Conservation (phyloP, 2,113 vertebrate genomes). For the Globicephala melas region DNA sequence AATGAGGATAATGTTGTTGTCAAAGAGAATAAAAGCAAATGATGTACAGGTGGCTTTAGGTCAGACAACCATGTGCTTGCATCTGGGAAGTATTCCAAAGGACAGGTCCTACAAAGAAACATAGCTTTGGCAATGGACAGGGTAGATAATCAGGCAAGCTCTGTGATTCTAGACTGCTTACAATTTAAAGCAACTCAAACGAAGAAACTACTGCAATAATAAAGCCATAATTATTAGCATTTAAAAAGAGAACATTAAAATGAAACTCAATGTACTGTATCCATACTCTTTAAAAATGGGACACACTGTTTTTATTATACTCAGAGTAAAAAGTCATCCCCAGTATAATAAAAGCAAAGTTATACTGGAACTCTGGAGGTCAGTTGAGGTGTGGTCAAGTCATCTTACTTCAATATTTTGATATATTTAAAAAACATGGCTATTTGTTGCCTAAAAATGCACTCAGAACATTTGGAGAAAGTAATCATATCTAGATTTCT, state of each 20-base stretch:
- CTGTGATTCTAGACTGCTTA: not conserved
- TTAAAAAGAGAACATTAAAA: constrained; percentile 56
- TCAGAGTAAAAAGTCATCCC: not conserved
- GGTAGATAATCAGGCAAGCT: not conserved
- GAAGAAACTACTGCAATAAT: not conserved
- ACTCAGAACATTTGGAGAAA: not conserved
- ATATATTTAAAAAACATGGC: not conserved
- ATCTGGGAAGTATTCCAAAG: constrained; percentile 10
- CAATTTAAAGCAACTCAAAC: not conserved
- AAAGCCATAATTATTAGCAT: constrained; percentile 6
- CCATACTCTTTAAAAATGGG: constrained; percentile 3
- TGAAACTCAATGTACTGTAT: not conserved
- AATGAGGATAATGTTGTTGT: not conserved
- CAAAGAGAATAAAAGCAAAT: not conserved
- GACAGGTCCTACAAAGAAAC: not conserved
- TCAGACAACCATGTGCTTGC: not conserved
- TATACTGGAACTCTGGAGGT: not conserved
- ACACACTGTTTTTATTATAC: not conserved
- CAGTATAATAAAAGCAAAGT: not conserved
- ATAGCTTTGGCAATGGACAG: not conserved
- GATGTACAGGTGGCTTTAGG: not conserved
- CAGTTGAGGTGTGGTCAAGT: not conserved
- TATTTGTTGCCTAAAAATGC: not conserved
- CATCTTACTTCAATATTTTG: not conserved
- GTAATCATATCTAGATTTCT: not conserved